Percentiles rank a stretch among this genome's conserved stretches.
phyloP scores from a whole-genome alignment of 2,888 invertebrate species.

The Brachylomia viminalis region DNA sequence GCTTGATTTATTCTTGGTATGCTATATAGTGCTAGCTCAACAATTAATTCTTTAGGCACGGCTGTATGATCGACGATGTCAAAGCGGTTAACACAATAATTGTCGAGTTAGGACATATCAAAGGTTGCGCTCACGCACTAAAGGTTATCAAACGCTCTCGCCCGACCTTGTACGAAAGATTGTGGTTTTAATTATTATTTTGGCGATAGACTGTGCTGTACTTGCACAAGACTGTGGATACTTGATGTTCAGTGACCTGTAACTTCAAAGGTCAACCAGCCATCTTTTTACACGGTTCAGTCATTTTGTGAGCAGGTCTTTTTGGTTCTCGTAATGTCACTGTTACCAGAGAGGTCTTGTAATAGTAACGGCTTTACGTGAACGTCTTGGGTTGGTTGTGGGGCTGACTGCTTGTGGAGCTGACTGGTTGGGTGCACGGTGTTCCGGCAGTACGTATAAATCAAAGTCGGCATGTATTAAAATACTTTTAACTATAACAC shows the following conservation, averaged over 20 bases:
- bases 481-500: background rate
- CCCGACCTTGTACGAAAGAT: slow-evolving; percentile 44
- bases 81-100: slow-evolving; percentile 40
- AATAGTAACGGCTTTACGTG: background rate
- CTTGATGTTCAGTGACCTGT: slow-evolving; percentile 30
- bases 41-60: slow-evolving; percentile 28
- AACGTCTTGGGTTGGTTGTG: background rate
- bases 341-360: background rate
- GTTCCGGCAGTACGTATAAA: background rate
- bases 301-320: background rate
- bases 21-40: background rate
- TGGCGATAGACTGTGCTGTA: slow-evolving; percentile 2
- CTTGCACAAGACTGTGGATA: slow-evolving; percentile 33
- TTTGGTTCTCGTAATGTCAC: background rate
- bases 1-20: too few relatives aligned
- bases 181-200: slow-evolving; percentile 35
- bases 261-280: slow-evolving; percentile 27
- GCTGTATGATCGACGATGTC: slow-evolving; percentile 26
- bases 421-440: background rate
- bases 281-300: background rate
- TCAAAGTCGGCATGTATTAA: background rate
- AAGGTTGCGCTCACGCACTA: slow-evolving; percentile 33
- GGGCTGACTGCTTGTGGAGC: background rate
- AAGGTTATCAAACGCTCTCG: slow-evolving; percentile 51
- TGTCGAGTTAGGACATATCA: slow-evolving; percentile 46